A percentile compares a stretch with the other conserved stretches of the same genome.
Conservation (phyloP, 2,888 invertebrate species). For the Oeneis ivallda region DNA sequence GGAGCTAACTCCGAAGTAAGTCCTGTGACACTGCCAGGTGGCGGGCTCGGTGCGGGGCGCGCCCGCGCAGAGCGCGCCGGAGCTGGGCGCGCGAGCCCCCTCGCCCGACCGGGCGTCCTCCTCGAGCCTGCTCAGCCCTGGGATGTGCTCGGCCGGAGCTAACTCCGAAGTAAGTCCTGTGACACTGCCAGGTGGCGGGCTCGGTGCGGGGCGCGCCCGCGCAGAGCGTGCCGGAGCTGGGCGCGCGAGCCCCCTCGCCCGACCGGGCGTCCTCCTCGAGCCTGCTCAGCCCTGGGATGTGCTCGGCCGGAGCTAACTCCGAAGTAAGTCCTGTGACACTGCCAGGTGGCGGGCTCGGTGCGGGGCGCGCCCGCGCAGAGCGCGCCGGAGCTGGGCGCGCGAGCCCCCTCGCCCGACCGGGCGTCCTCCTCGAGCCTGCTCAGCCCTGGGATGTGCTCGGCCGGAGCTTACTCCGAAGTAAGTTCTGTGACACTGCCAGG, state of each 20-base stretch:
- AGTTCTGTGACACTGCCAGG: constrained; percentile 48
- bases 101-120: constrained; percentile 71
- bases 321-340: constrained; percentile 80
- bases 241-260: constrained; percentile 69
- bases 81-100: constrained; percentile 68
- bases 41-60: constrained; percentile 50
- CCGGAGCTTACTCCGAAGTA: constrained; percentile 91
- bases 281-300: constrained; percentile 85
- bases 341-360: constrained; percentile 51
- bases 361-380: constrained; percentile 60
- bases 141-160: constrained; percentile 89
- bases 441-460: constrained; percentile 87
- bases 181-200: constrained; percentile 48
- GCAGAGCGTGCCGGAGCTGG: constrained; percentile 70
- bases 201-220: constrained; percentile 54
- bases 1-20: constrained; percentile 90
- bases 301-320: constrained; percentile 90
- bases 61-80: constrained; percentile 66
- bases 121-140: constrained; percentile 84
- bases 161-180: constrained; percentile 77
- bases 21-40: constrained; percentile 46
- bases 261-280: constrained; percentile 75
- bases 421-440: constrained; percentile 77
- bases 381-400: constrained; percentile 70
- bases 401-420: constrained; percentile 70